Percentiles rank a stretch among this genome's conserved stretches.
phyloP scores from a whole-genome alignment of 2,113 vertebrate species.

The Pleuronectes platessa region DNA sequence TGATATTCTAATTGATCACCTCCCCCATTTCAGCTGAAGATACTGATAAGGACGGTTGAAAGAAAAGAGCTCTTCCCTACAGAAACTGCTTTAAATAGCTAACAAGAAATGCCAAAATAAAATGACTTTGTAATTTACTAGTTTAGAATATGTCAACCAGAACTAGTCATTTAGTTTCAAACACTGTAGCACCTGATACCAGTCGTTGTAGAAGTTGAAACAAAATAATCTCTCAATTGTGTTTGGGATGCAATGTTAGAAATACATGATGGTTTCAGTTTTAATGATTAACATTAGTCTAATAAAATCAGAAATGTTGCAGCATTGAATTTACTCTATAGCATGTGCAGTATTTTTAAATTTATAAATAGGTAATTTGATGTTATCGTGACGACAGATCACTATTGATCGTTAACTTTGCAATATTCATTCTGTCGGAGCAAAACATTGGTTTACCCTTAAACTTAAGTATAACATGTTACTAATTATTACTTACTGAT shows the following conservation, averaged over 20 bases:
- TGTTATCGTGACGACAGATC: background rate
- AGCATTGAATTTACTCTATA: background rate
- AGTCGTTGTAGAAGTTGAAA: background rate
- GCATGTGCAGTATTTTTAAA: too few relatives aligned
- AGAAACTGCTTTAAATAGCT: constrained; percentile 18
- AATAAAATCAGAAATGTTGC: background rate
- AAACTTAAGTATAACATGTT: too few relatives aligned
- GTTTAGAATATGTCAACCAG: background rate
- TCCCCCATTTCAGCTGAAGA: constrained; percentile 48
- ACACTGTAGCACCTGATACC: background rate
- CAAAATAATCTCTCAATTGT: background rate
- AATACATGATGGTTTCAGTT: background rate
- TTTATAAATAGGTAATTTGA: background rate
- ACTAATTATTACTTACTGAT: too few relatives aligned
- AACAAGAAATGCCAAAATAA: background rate
- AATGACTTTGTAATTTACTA: background rate
- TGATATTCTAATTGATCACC: constrained; percentile 67
- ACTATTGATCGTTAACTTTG: too few relatives aligned
- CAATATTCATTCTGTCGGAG: too few relatives aligned
- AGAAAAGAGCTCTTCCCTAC: constrained; percentile 19
- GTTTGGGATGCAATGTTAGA: background rate
- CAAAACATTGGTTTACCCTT: too few relatives aligned
- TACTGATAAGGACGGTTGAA: constrained; percentile 39
- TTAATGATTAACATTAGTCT: background rate
- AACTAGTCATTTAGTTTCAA: background rate